These are phyloP conservation scores for Apocrypta bakeri DNA, from an alignment of 1,140 invertebrate species.

Conservation along the genomic window DNA sequence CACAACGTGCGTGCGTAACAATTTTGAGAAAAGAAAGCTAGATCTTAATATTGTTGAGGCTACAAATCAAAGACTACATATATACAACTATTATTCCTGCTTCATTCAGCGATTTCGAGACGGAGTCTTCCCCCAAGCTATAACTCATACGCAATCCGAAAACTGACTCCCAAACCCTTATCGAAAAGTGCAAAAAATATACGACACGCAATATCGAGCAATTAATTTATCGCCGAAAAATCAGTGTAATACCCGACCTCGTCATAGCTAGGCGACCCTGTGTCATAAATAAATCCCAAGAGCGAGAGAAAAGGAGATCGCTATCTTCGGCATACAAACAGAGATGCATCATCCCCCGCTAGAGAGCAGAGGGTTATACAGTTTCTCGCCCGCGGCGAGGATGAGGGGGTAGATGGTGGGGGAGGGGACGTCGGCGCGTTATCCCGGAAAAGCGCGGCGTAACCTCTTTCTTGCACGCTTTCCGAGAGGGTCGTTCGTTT, in stretches of 20 bases:
- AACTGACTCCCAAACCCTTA: background rate
- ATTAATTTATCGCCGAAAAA: conserved; percentile 35
- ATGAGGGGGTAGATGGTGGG: conserved; percentile 33
- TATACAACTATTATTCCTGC: background rate
- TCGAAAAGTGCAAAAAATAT: conserved; percentile 3
- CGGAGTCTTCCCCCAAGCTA: background rate
- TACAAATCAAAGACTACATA: background rate
- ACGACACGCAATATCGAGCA: background rate
- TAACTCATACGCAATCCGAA: background rate
- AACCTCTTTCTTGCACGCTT: conserved; percentile 45
- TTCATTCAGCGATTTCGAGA: conserved; percentile 1
- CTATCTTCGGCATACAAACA: conserved; percentile 42
- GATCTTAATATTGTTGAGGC: background rate
- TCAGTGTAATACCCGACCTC: conserved; percentile 9
- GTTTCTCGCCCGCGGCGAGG: conserved; percentile 41
- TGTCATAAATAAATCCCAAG: conserved; percentile 30
- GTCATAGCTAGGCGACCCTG: background rate
- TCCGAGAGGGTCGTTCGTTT: conserved; percentile 64
- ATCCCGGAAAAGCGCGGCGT: conserved; percentile 54
- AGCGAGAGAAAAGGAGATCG: conserved; percentile 14
- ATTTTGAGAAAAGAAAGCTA: background rate
- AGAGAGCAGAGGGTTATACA: conserved; percentile 24
- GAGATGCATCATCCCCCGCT: conserved; percentile 43
- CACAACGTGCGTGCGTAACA: background rate
- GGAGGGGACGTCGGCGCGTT: conserved; percentile 47